Percentiles rank a stretch among this genome's conserved stretches.
Conservation (phyloP, 1,140 invertebrate genomes). For the Lepidotrigona ventralis region DNA sequence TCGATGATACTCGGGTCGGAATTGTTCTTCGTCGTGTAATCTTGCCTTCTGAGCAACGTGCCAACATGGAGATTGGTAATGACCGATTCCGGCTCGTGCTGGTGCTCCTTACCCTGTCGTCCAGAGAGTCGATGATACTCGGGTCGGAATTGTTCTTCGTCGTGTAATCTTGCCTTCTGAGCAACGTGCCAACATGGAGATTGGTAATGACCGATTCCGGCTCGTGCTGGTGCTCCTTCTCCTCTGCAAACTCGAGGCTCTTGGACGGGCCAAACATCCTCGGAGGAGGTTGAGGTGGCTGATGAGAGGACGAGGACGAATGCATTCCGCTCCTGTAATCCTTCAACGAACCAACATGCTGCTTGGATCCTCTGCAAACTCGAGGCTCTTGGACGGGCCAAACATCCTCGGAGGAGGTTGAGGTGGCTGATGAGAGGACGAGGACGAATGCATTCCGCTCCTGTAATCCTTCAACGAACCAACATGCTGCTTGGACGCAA, state of each 20-base stretch:
- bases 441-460: slow-evolving; percentile 37
- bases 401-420: slow-evolving; percentile 73
- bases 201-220: slow-evolving; percentile 72
- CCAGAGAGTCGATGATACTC: slow-evolving; percentile 68
- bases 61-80: slow-evolving; percentile 76
- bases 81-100: slow-evolving; percentile 65
- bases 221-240: slow-evolving; percentile 57
- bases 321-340: slow-evolving; percentile 61
- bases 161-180: slow-evolving; percentile 65
- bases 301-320: slow-evolving; percentile 16
- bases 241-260: slow-evolving; percentile 65
- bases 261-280: slow-evolving; percentile 70
- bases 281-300: slow-evolving; percentile 73
- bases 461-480: slow-evolving; percentile 66
- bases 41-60: slow-evolving; percentile 68
- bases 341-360: slow-evolving; percentile 61
- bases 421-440: slow-evolving; percentile 62
- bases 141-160: slow-evolving; percentile 65
- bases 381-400: slow-evolving; percentile 64
- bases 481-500: slow-evolving; percentile 60
- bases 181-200: slow-evolving; percentile 73
- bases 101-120: slow-evolving; percentile 54
- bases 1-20: slow-evolving; percentile 70
- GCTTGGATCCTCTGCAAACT: slow-evolving; percentile 70
- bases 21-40: slow-evolving; percentile 59